Base-by-base conservation (phyloP, 2,113 vertebrate species). In the Cinclus mexicanus region DNA sequence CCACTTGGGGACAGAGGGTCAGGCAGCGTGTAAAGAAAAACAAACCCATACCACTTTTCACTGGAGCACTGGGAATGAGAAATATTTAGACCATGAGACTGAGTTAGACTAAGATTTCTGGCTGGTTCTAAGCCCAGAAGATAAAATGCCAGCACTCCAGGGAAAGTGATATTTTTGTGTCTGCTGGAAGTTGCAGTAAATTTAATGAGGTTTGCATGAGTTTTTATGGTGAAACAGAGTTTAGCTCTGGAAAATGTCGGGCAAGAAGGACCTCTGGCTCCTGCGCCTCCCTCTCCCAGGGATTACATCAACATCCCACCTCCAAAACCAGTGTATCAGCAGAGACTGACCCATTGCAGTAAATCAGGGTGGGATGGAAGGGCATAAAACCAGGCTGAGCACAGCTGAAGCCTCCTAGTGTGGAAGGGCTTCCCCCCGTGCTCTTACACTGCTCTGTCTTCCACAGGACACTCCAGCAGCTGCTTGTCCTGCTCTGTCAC, bases 1-100 rank as follows among this genome's bases (percentile, higher is more conserved):
- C 29, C 52, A 29, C 8, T 1, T 59, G 13, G 24, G 26, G 28
- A 4, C 0, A 2, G n/a, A 37, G 28, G 9, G 8, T 11, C 29
- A 64, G n/a, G n/a, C 14, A 84, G 33, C 46, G 10, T 1, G 6
- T 25, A 21, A 47, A 85, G 21, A 65, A 76, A 80, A 93, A 46
- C n/a, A 94, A 82, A 19, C 10, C 10, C 63, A 76, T 37, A 39
- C 23, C 25, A 52, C 9, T 63, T 42, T 52, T 39, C 11, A 16
- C 8, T 64, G 35, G 14, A 68, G 19, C 42, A 46, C 15, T 46
- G n/a, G n/a, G 25, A 39, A 4, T 23, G 17, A 46, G 25, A 10
- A 44, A 20, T 46, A 49, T 37, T 64, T 57, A 53, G 37, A 50
- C 23, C 28, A 37, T 5, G 11, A 22, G 14, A 50, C 11, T 87